These are phyloP conservation scores for Falcunculus frontatus DNA, from an alignment of 2,113 vertebrate species.

Conservation along the genomic window DNA sequence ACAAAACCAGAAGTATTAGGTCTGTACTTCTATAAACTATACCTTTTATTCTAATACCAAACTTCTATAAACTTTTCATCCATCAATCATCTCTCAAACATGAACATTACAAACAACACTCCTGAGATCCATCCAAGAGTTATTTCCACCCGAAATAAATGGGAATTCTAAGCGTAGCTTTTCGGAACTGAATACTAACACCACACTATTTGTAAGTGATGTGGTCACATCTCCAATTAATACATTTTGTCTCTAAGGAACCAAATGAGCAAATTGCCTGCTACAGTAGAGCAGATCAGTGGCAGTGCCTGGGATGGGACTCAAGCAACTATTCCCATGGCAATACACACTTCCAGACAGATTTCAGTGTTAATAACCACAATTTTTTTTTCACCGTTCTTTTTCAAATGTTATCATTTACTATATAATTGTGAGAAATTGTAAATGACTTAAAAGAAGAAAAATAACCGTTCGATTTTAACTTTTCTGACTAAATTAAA, in stretches of 20 bases:
- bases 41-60: too few species aligned
- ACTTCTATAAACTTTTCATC: neutral
- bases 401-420: neutral
- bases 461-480: neutral
- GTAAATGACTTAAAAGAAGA: neutral
- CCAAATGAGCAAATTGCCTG: neutral
- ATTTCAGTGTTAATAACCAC: neutral
- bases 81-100: neutral
- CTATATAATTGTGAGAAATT: neutral
- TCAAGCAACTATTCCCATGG: neutral
- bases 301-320: neutral
- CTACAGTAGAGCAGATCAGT: neutral
- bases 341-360: neutral
- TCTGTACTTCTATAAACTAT: too few species aligned
- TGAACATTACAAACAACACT: neutral
- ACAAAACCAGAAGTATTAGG: neutral
- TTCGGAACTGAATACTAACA: neutral
- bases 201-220: neutral
- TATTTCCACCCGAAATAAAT: neutral
- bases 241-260: neutral
- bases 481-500: slow-evolving; percentile 10
- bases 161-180: neutral
- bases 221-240: neutral
- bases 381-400: neutral
- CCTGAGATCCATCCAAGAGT: neutral